Conservation (phyloP, 2,113 vertebrate species). For the Nyctibius bracteatus region DNA sequence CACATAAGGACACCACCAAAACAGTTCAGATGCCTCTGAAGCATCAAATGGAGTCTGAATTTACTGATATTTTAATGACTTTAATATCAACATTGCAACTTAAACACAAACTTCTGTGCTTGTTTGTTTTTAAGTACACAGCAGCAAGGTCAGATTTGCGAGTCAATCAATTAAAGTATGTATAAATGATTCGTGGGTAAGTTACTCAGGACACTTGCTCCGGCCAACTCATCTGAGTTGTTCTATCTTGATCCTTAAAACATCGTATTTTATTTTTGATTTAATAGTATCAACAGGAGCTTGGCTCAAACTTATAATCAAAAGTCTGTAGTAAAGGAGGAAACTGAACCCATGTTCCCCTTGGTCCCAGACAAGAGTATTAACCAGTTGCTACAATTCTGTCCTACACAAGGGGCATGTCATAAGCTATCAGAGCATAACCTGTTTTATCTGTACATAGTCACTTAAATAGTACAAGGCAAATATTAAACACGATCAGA, state of each 20-base stretch:
- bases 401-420: neutral
- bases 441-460: neutral
- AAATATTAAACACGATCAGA: neutral
- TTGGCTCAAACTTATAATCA: neutral
- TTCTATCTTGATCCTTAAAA: neutral
- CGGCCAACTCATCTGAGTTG: neutral
- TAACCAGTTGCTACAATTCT: neutral
- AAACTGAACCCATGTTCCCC: accelerated
- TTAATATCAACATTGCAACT: neutral
- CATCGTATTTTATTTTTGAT: neutral
- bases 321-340: neutral
- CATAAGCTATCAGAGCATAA: neutral
- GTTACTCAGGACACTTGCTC: neutral
- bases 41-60: neutral
- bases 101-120: neutral
- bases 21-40: neutral
- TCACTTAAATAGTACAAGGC: neutral
- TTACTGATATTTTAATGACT: neutral
- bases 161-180: neutral
- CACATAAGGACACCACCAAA: neutral
- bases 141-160: neutral
- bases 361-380: neutral
- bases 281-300: neutral
- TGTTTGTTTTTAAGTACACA: neutral
- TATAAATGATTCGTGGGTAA: neutral